Base-by-base conservation (phyloP, 2,113 vertebrate species). In the Capreolus pygargus region DNA sequence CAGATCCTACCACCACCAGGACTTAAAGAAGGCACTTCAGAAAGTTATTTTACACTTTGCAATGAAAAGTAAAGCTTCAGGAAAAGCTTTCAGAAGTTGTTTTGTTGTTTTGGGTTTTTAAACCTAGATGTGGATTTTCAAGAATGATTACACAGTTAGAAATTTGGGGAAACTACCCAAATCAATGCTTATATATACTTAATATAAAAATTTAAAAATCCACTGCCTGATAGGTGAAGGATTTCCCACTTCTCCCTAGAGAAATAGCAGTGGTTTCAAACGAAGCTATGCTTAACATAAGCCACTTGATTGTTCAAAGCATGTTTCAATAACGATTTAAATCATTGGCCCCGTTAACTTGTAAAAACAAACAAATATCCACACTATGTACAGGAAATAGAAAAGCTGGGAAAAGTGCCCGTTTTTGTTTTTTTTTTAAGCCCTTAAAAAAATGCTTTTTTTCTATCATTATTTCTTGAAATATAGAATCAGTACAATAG, bases 21-120 rank as follows among this genome's bases (percentile, higher is more conserved):
- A 91, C 47, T 84, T 47, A 78, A 36, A 97, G 92, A 87, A 97
- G 91, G 84, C 43, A 93, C 84, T 97, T 92, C 36, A 95, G 57
- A 90, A 92, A 96, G 94, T 81, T 96, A 70, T 70, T 97, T 81
- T 93, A 95, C 50, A 91, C 94, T 97, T 97, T 94, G 74, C 30
- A 93, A 82, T 89, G 84, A 90, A 93, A 95, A 94, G 43, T 10
- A 95, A 67, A 95, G 95, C 60, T 89, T 78, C 25, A 97, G 3
- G 17, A 89, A 70, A 97, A 98, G 76, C 5, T 93, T 97, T 30
- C 57, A 28, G 30, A 91, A 86, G 45, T 79, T 95, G 30, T n/a
- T 57, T 27, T 95, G n/a, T 52, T 39, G 19, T n/a, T 87, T 33
- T 6, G 6, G 43, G 43, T 52, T 78, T 70, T 61, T 27, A 39